Evolutionary conservation across 2,113 vertebrate genomes (phyloP), one percentile per base, ranked within the genome.

Genomic region (Eubucco bourcierii): DNA sequence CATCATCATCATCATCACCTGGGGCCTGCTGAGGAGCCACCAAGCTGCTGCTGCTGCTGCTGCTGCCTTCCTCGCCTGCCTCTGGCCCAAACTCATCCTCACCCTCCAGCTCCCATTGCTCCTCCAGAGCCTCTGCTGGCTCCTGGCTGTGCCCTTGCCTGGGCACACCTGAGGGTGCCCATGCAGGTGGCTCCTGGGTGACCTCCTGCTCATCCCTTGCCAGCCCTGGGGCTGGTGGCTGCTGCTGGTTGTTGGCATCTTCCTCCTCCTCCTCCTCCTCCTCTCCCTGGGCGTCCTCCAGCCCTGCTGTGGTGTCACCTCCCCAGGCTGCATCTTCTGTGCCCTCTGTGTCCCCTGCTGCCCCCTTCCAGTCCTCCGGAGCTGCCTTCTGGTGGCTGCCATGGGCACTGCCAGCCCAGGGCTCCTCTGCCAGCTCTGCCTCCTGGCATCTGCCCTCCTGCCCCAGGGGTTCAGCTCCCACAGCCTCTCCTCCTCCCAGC

Each of bases 91-190:
- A 15, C 68, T 71, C 33, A 13, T 44, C 88, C 20, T 90, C 90
- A 31, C 8, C 64, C 76, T 46, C 55, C n/a, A 6, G 34, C 28
- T 86, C 83, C 90, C 75, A 33, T 0, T 12, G 28, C 10, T 76
- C 52, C 60, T 70, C 86, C 0, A 1, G 28, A 24, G 27, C 50
- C 47, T 77, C 2, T 0, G 19, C 9, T 1, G 1, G 37, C 25
- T 90, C 85, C 68, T 15, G 50, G 20, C 4, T 19, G 15, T n/a
- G 13, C 55, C 47, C 71, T 3, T 2, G 58, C 31, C 12, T 7
- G 0, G 52, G 25, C 46, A 3, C n/a, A 23, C 24, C 44, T 3
- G 13, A 2, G 10, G 60, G 29, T 27, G n/a, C 39, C 20, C 4
- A 47, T 2, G 7, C 12, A 10, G 56, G 47, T 4, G 66, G 67